These are phyloP conservation scores for Melanocharis versteri DNA, from an alignment of 2,113 vertebrate genomes.

Conservation along the genomic window DNA sequence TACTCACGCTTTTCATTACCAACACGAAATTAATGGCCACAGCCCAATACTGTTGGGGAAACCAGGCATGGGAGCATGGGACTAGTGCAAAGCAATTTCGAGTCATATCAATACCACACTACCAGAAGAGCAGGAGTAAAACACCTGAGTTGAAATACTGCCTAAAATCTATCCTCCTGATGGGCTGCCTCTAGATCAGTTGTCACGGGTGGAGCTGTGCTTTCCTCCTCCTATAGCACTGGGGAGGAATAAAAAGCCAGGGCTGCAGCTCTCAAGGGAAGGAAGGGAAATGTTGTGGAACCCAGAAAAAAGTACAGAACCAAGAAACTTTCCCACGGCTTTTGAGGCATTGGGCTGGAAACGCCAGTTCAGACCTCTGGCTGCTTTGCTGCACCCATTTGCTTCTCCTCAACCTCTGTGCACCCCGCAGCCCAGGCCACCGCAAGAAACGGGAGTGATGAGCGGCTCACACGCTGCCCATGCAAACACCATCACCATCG, in stretches of 20 bases:
- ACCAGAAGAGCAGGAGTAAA: not conserved
- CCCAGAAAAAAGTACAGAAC: not conserved
- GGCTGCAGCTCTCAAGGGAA: not conserved
- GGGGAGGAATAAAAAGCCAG: not conserved
- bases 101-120: not conserved
- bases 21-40: not conserved
- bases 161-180: not conserved
- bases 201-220: not conserved
- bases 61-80: fast-evolving
- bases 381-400: not conserved
- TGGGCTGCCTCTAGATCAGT: not conserved
- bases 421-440: fast-evolving
- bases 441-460: not conserved
- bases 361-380: not conserved
- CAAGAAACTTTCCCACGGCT: not conserved
- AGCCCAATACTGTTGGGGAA: not conserved
- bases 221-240: not conserved
- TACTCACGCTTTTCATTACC: not conserved
- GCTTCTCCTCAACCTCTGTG: not conserved
- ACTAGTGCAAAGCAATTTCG: not conserved
- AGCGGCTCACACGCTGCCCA: not conserved
- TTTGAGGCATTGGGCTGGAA: not conserved
- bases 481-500: not conserved
- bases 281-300: not conserved
- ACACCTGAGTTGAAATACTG: not conserved